Evolutionary conservation across 2,797 vertebrate genomes (phyloP).

Genomic region (Pantherophis vulpinus): DNA sequence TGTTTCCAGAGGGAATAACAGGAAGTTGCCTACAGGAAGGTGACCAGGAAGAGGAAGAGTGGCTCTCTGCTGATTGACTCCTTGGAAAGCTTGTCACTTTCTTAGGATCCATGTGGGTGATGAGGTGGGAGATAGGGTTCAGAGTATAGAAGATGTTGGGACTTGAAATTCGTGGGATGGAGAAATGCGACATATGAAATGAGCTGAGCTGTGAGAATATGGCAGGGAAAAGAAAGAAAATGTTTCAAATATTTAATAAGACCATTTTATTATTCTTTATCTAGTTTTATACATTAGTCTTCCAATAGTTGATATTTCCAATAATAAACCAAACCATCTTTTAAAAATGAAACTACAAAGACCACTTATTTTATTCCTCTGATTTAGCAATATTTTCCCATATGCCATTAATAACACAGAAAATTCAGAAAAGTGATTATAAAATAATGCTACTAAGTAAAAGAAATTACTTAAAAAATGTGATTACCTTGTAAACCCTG

Average conservation of each 20-base stretch:
- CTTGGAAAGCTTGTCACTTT: slow-evolving; percentile 77
- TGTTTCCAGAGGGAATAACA: slow-evolving; percentile 81
- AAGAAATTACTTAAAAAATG: background rate
- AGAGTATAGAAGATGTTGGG: slow-evolving; percentile 82
- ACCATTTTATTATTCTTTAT: slow-evolving; percentile 24
- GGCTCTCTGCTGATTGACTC: slow-evolving; percentile 85
- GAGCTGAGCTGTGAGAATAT: slow-evolving; percentile 83
- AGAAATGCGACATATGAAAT: slow-evolving; percentile 86
- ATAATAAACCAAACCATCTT: background rate
- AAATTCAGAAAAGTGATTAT: background rate
- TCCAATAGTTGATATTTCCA: slow-evolving; percentile 4
- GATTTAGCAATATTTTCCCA: background rate
- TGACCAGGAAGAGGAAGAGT: slow-evolving; percentile 77
- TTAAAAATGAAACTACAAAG: slow-evolving; percentile 15
- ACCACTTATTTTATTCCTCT: background rate
- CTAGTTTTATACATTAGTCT: background rate
- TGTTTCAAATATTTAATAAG: slow-evolving; percentile 43
- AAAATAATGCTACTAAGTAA: slow-evolving; percentile 19
- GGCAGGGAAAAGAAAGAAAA: slow-evolving; percentile 62
- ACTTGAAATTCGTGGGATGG: slow-evolving; percentile 81
- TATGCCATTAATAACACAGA: background rate
- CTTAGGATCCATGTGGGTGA: slow-evolving; percentile 81
- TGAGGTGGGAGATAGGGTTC: slow-evolving; percentile 82
- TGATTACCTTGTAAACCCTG: background rate
- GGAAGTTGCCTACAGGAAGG: slow-evolving; percentile 87